Percentiles rank a stretch among this genome's conserved stretches.
These are phyloP conservation scores for Heliconius himera DNA, from an alignment of 1,140 invertebrate species.

Conservation along the genomic window DNA sequence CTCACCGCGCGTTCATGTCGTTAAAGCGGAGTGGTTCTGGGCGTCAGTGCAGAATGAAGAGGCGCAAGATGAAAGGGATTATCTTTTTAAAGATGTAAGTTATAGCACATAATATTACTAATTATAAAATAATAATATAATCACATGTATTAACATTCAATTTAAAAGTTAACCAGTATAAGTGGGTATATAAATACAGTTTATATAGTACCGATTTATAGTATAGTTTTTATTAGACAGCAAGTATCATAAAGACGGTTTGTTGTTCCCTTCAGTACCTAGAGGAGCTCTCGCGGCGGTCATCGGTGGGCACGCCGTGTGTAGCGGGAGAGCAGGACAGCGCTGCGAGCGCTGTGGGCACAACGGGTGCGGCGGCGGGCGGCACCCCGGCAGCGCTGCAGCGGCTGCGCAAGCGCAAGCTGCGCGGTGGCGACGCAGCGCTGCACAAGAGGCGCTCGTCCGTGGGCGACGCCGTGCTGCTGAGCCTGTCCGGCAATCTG, in stretches of 20 bases:
- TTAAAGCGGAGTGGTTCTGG: constrained; percentile 99
- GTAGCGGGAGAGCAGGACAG: constrained; percentile 48
- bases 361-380: constrained; percentile 40
- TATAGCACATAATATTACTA: too few species aligned
- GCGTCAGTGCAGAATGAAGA: constrained; percentile 97
- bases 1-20: constrained; percentile 85
- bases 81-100: constrained; percentile 92
- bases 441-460: constrained; percentile 90
- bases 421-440: constrained; percentile 83
- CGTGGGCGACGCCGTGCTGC: constrained; percentile 89
- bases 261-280: constrained; percentile 78
- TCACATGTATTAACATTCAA: too few species aligned
- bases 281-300: constrained; percentile 84
- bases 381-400: constrained; percentile 68
- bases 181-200: too few species aligned
- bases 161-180: too few species aligned
- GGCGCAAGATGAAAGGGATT: constrained; percentile 94
- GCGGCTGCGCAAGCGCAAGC: constrained; percentile 87
- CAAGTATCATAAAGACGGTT: background rate
- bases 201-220: too few species aligned
- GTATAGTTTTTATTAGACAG: background rate
- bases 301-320: constrained; percentile 76
- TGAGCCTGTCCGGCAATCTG: constrained; percentile 93
- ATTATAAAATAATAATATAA: too few species aligned
- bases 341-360: constrained; percentile 39